Evolutionary conservation across 2,888 invertebrate species (phyloP), one percentile per base, ranked within the genome.

Genomic region (Parelbella ahira): DNA sequence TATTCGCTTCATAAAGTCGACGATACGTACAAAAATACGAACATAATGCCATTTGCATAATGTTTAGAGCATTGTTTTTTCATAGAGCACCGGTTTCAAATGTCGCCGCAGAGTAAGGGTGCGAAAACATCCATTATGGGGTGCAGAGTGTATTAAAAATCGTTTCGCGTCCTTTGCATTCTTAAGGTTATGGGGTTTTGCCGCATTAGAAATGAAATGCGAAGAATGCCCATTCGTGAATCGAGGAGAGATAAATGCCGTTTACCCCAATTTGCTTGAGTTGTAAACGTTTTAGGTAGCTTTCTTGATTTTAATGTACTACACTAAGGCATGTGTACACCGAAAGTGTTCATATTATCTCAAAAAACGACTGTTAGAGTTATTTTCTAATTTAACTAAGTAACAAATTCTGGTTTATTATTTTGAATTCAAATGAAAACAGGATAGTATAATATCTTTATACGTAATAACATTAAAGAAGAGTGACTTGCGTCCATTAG

Each of bases 11-110:
- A 87, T 87, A 87, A 87, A 86, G 62, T 80, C 69, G 68, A 69
- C 70, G 74, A 79, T 82, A 76, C 72, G 76, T 72, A 80, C 82
- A 84, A 86, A 87, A 86, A 87, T 82, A 77, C 68, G 75, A 73
- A 75, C 81, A 83, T 83, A 81, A 82, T 81, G 83, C 70, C 86
- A 87, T 87, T 87, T 87, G 87, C 87, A 87, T 87, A 86, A 82
- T 81, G 78, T 86, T 82, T 76, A 62, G 53, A 69, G 80, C 77
- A 75, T 83, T 86, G 82, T 84, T 86, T 86, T 87, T 84, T 83
- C 81, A 80, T 80, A 78, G 73, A 77, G 76, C 72, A 64, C 68
- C 72, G 68, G 74, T 82, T 78, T 79, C 75, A 87, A 87, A 87
- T 87, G 87, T 87, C 87, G 87, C 83, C 86, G 70, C 84, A 77